A percentile compares a stretch with the other conserved stretches of the same genome.
These are phyloP conservation scores for Eristalis intricaria DNA, from an alignment of 2,888 invertebrate genomes.

Conservation along the genomic window DNA sequence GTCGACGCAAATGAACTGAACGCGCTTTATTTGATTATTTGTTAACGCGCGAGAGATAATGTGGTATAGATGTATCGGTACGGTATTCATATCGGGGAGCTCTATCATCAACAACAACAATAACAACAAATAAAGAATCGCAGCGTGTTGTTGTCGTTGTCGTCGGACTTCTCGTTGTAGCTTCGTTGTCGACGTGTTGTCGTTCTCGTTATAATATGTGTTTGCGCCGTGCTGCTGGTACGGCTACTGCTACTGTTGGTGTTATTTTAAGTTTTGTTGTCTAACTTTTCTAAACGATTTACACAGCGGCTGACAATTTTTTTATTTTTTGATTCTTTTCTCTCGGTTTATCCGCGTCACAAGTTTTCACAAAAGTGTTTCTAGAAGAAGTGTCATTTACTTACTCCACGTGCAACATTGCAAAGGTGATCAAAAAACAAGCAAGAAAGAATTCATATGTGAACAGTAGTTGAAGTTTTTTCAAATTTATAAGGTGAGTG, in stretches of 20 bases:
- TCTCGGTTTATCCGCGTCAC: conserved; percentile 34
- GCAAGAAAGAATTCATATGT: not conserved
- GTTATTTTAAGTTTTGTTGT: conserved; percentile 68
- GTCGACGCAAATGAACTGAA: conserved; percentile 52
- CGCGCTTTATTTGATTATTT: conserved; percentile 66
- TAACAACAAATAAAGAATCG: conserved; percentile 43
- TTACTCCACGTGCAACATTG: conserved; percentile 28
- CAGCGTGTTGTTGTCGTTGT: conserved; percentile 29
- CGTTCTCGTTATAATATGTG: conserved; percentile 19
- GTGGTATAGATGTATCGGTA: conserved; percentile 52
- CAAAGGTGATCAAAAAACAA: not conserved
- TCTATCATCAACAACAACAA: conserved; percentile 63
- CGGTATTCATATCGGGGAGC: conserved; percentile 38
- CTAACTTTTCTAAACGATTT: conserved; percentile 57
- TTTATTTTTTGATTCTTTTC: not conserved
- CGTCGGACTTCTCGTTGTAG: not conserved
- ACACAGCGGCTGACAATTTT: conserved; percentile 42
- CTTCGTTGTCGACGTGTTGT: not conserved
- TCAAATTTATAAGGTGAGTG: not conserved
- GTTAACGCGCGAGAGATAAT: conserved; percentile 63
- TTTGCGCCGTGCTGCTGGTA: conserved; percentile 25
- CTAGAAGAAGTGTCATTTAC: not conserved
- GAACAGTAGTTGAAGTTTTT: not conserved
- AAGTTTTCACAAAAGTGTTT: conserved; percentile 28
- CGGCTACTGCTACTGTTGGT: conserved; percentile 35